phyloP scores from a whole-genome alignment of 2,113 vertebrate genomes.

The Odocoileus virginianus region DNA sequence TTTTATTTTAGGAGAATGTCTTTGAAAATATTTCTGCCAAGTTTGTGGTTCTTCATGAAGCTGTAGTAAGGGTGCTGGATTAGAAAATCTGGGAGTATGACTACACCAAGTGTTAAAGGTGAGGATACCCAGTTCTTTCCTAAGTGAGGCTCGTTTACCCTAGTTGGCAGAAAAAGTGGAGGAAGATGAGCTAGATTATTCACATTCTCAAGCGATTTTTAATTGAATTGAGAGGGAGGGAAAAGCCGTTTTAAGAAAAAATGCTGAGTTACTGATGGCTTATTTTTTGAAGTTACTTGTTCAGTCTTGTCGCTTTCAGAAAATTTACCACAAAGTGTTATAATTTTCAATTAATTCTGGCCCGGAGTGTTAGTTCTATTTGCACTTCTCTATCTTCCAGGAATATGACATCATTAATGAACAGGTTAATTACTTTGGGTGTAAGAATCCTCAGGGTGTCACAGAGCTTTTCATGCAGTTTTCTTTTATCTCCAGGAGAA shows the following conservation, averaged over 20 bases:
- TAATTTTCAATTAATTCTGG: constrained; percentile 50
- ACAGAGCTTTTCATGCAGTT: constrained; percentile 19
- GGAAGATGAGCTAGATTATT: not conserved
- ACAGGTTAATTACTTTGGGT: constrained; percentile 1
- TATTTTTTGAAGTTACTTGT: constrained; percentile 30
- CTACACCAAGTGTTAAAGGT: not conserved
- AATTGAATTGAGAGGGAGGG: constrained; percentile 13
- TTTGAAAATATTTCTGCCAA: not conserved
- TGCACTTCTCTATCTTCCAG: constrained; percentile 24
- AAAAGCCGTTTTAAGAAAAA: not conserved
- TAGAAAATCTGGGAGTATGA: not conserved
- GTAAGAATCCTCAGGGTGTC: not conserved
- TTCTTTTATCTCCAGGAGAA: constrained; percentile 12
- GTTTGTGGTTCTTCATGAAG: constrained; percentile 22
- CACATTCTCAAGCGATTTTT: not conserved
- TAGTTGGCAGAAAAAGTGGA: not conserved
- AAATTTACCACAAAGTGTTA: constrained; percentile 22
- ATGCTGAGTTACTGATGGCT: constrained; percentile 6
- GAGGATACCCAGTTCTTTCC: not conserved
- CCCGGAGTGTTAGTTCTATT: constrained; percentile 10
- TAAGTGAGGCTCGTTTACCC: not conserved
- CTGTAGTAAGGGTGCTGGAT: not conserved
- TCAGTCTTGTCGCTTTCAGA: constrained; percentile 45
- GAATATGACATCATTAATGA: constrained; percentile 51
- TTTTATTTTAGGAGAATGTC: constrained; percentile 7